Evolutionary conservation across 2,888 invertebrate species (phyloP), one percentile per base, ranked within the genome.

Genomic region (Celastrina argiolus): DNA sequence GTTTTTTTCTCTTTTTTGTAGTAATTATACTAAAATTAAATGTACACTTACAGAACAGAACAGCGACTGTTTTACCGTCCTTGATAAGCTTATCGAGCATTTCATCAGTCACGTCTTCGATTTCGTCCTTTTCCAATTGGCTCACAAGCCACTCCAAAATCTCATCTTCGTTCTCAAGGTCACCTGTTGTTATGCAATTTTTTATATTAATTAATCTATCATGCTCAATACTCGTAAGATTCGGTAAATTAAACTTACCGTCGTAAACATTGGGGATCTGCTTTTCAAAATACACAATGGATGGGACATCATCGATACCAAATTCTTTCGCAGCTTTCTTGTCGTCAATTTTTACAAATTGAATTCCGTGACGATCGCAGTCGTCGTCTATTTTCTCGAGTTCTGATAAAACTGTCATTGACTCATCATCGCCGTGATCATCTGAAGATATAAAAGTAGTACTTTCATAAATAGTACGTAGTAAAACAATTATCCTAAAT

Each of bases 351-450:
- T 97, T 97, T 56, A 97, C 97, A 83, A 98, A 97, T 82, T 97
- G 97, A 75, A 98, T 97, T 69, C 97, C 97, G 79, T 97, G 96
- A 76, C 96, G 95, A 85, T 97, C 97, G 82, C 97, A 97, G 83
- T 97, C 97, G 84, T 97, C 97, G 84, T 97, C 97, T 78, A 98
- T 97, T 87, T 97, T 97, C 87, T 97, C 97, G 74, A 97, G 92
- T 85, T 97, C 97, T 71, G 93, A 94, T 74, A 98, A 92, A 66
- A 96, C 96, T 76, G 94, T 94, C 94, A 96, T 95, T 68, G 97
- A 97, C 79, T 97, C 96, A 72, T 96, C 96, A 78, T 97, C 96
- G 70, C 96, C 96, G 80, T 97, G 95, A 87, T 97, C 97, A 88
- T 97, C 97, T 97, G 84, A n/a, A 81, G 80, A 10, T n/a, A 65